Evolutionary conservation across 2,797 vertebrate species (phyloP).

Genomic region (Apodemus agrarius): DNA sequence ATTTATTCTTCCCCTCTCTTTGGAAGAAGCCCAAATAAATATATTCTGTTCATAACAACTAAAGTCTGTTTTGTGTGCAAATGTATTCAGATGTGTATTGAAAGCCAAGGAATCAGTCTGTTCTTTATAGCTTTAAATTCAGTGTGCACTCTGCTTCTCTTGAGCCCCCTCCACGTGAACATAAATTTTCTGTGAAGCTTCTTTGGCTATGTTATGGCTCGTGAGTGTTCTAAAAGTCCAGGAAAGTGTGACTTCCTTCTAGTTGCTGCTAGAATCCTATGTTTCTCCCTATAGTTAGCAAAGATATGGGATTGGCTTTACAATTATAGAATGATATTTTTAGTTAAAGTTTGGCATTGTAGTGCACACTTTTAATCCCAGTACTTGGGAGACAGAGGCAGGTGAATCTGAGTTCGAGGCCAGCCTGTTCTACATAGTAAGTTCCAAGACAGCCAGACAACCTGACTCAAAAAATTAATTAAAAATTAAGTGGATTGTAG

Average conservation of each 20-base stretch:
- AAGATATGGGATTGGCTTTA: background rate
- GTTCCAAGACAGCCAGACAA: background rate
- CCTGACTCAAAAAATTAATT: background rate
- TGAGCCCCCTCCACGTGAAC: slow-evolving; percentile 78
- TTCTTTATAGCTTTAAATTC: background rate
- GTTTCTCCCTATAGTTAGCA: background rate
- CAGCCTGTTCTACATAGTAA: background rate
- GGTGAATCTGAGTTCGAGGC: background rate
- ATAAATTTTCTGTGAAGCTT: slow-evolving; percentile 84
- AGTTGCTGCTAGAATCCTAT: background rate
- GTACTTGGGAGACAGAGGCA: no score
- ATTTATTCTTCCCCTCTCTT: background rate
- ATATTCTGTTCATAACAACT: background rate
- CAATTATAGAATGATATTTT: background rate
- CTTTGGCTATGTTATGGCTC: slow-evolving; percentile 83
- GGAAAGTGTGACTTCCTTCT: background rate
- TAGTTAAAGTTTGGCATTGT: background rate
- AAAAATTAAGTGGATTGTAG: background rate
- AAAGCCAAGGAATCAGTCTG: slow-evolving; percentile 75
- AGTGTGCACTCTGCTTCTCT: background rate
- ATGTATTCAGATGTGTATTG: background rate
- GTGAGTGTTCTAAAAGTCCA: background rate
- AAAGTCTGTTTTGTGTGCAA: background rate
- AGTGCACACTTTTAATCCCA: background rate
- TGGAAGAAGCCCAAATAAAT: background rate